These are phyloP conservation scores for Trachelipus rathkii DNA, from an alignment of 1,140 invertebrate genomes.

Conservation along the genomic window DNA sequence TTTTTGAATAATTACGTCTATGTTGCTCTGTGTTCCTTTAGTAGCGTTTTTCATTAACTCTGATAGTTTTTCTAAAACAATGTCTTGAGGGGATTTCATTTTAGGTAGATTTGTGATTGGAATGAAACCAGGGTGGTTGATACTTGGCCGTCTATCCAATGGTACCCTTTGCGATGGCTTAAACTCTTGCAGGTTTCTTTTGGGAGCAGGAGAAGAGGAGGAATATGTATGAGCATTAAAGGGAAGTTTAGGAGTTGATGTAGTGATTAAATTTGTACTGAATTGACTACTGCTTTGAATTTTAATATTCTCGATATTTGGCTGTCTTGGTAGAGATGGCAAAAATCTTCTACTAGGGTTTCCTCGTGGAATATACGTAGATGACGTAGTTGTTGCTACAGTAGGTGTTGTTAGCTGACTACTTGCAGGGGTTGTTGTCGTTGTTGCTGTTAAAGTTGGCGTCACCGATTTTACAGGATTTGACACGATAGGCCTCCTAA, in stretches of 20 bases:
- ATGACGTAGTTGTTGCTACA: not conserved
- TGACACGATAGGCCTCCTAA: not conserved
- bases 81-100: slow-evolving; percentile 7
- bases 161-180: not conserved
- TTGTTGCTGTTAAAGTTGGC: not conserved
- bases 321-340: not conserved
- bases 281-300: not conserved
- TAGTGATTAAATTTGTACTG: not conserved
- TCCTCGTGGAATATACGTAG: not conserved
- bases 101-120: not conserved
- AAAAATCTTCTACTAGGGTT: not conserved
- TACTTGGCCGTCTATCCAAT: no score
- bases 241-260: not conserved
- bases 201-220: not conserved
- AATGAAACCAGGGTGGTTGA: not conserved
- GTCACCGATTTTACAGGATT: not conserved
- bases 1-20: slow-evolving; percentile 4
- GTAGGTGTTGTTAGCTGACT: not conserved
- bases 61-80: not conserved
- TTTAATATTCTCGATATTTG: not conserved
- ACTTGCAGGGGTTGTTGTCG: not conserved
- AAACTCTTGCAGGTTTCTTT: not conserved
- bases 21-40: not conserved
- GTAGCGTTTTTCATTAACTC: not conserved
- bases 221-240: not conserved